Evolutionary conservation across 92 coral and sea anemone genomes (phyloP), one percentile per base, ranked within the genome.

Genomic region (Paramuricea clavata): DNA sequence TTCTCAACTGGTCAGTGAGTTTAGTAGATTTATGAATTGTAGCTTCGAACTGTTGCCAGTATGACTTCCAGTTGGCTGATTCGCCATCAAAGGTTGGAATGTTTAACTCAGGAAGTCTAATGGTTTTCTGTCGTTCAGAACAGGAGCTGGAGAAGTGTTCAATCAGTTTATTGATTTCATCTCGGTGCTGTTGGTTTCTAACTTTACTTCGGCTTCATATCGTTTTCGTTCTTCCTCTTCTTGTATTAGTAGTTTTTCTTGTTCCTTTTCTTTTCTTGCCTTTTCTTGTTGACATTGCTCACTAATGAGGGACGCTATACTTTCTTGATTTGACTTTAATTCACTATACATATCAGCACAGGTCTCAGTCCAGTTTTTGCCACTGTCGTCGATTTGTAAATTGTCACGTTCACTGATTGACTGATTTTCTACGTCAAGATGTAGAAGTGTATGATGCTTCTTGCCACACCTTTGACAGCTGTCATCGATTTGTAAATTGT

Each of bases 31-130:
- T 90, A 86, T 90, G 93, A 22, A 83, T 83, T 12, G 92, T 88
- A 6, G 88, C 92, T 88, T 88, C 92, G 52, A 88, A 67, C 54
- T 83, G 93, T 72, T 90, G 90, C 93, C 93, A 85, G 34, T 90
- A 90, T 8, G 93, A 52, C 41, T 89, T 85, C 87, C 89, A 89
- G n/a, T 89, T 85, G 0, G 89, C 84, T 1, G 86, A 81, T 33
- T 89, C 82, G 41, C 92, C 89, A 60, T 85, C 86, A 71, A 85
- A 89, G 73, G 81, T 78, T 50, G 86, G 89, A 68, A 89, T 85
- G 35, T 68, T 85, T 5, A 85, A 56, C 12, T 67, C 67, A 27
- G 92, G 92, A 13, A 89, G 81, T 31, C 34, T 88, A 6, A 72
- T 49, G 10, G 10, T 34, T 72, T 72, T 72, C 54, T 72, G 78